These are phyloP conservation scores for Neostethus bicornis DNA, from an alignment of 2,797 vertebrate species.

Conservation along the genomic window DNA sequence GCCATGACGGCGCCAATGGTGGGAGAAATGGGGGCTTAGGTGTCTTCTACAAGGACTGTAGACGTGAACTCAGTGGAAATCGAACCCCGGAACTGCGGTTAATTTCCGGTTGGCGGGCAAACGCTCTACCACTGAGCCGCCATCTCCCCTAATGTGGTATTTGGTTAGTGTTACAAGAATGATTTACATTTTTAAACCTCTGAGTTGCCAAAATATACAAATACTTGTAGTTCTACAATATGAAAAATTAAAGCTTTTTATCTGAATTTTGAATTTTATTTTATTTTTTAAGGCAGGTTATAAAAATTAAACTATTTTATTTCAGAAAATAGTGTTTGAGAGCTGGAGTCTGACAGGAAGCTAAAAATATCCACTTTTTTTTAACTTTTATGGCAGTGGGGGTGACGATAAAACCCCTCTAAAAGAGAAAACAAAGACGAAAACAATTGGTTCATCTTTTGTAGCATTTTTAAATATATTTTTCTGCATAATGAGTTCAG, in stretches of 20 bases:
- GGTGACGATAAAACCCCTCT: conserved; percentile 36
- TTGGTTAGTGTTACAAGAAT: conserved; percentile 1
- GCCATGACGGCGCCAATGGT: no score
- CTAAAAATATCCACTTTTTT: conserved; percentile 28
- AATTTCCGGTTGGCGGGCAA: no score
- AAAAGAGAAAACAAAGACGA: conserved; percentile 29
- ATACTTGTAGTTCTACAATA: not conserved
- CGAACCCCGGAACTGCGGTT: no score
- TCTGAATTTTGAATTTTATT: conserved; percentile 16
- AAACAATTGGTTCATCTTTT: conserved; percentile 58
- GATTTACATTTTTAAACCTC: not conserved
- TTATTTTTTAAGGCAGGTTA: conserved; percentile 28
- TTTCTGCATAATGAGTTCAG: conserved; percentile 33
- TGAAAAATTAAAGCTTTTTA: not conserved
- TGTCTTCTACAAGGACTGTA: no score
- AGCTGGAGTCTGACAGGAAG: conserved; percentile 21
- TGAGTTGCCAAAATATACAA: not conserved
- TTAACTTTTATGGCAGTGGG: conserved; percentile 18
- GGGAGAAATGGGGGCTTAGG: no score
- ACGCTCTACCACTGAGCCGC: no score
- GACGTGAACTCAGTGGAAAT: no score
- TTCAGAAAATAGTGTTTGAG: conserved; percentile 55
- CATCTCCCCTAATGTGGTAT: no score
- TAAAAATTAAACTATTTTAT: conserved; percentile 47
- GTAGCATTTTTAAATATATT: conserved; percentile 28